phyloP scores from a whole-genome alignment of 2,888 invertebrate species.

The Cerceris ruficornis region DNA sequence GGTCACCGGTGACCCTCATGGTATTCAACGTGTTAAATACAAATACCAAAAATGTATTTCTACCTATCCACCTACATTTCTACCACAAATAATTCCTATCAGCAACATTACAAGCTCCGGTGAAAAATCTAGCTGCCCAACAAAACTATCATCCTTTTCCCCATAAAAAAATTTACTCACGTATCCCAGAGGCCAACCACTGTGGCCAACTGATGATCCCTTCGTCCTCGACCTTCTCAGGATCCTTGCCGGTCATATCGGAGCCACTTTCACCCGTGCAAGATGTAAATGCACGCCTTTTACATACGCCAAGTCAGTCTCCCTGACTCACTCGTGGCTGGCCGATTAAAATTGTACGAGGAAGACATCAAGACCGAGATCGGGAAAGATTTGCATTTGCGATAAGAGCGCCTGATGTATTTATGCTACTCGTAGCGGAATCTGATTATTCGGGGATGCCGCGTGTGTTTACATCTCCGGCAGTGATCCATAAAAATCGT shows the following conservation, averaged over 20 bases:
- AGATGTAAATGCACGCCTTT: slow-evolving; percentile 19
- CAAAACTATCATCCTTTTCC: too few relatives aligned
- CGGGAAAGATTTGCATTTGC: slow-evolving; percentile 54
- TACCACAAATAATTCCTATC: too few relatives aligned
- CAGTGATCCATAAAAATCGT: slow-evolving; percentile 31
- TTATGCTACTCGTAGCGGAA: slow-evolving; percentile 47
- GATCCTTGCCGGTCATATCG: slow-evolving; percentile 46
- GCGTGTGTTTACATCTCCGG: slow-evolving; percentile 27
- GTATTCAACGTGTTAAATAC: too few relatives aligned
- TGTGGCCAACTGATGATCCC: slow-evolving; percentile 66
- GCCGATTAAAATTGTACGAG: slow-evolving; percentile 31
- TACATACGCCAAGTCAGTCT: slow-evolving; percentile 15
- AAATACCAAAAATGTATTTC: too few relatives aligned
- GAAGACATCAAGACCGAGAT: slow-evolving; percentile 31
- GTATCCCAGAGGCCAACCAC: slow-evolving; percentile 69
- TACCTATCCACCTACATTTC: too few relatives aligned
- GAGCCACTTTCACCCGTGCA: not conserved
- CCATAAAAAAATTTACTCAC: slow-evolving; percentile 54
- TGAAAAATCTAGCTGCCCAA: too few relatives aligned
- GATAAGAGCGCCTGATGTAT: slow-evolving; percentile 62
- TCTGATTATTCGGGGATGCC: slow-evolving; percentile 43
- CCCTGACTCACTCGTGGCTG: slow-evolving; percentile 32
- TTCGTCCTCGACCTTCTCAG: slow-evolving; percentile 21
- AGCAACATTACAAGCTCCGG: too few relatives aligned
- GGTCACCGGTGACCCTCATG: too few relatives aligned